Percentiles rank a stretch among this genome's conserved stretches.
Conservation (phyloP, 2,113 vertebrate genomes). For the Tachuris rubrigastra region DNA sequence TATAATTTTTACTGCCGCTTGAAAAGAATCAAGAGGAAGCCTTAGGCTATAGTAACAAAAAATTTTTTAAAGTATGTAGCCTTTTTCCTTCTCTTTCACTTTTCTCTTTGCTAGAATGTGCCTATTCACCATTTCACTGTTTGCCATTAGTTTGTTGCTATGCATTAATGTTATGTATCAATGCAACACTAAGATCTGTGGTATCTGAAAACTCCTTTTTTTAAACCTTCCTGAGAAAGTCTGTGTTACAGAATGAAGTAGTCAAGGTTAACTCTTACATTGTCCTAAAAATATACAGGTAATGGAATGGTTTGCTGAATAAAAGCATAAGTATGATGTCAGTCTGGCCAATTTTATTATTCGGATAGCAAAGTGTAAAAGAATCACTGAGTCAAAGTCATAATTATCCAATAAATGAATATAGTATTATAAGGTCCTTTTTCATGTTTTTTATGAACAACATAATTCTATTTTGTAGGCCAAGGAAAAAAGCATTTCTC, state of each 20-base stretch:
- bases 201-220: not conserved
- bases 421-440: not conserved
- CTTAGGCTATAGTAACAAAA: not conserved
- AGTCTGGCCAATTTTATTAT: not conserved
- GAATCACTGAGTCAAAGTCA: not conserved
- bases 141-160: not conserved
- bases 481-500: not conserved
- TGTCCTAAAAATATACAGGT: not conserved
- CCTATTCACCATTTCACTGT: not conserved
- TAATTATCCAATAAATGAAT: not conserved
- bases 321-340: not conserved
- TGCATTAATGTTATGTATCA: not conserved
- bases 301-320: not conserved
- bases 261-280: not conserved
- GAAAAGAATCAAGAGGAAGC: not conserved
- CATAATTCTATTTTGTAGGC: not conserved
- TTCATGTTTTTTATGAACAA: not conserved
- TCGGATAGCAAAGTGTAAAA: not conserved
- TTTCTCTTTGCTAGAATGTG: not conserved
- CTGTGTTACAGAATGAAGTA: not conserved
- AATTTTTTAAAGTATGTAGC: not conserved
- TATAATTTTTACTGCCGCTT: not conserved
- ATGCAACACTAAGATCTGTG: not conserved
- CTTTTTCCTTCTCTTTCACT: not conserved
- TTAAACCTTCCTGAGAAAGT: not conserved